phyloP scores from a whole-genome alignment of 2,888 invertebrate species.

The Digitonthophagus gazella region DNA sequence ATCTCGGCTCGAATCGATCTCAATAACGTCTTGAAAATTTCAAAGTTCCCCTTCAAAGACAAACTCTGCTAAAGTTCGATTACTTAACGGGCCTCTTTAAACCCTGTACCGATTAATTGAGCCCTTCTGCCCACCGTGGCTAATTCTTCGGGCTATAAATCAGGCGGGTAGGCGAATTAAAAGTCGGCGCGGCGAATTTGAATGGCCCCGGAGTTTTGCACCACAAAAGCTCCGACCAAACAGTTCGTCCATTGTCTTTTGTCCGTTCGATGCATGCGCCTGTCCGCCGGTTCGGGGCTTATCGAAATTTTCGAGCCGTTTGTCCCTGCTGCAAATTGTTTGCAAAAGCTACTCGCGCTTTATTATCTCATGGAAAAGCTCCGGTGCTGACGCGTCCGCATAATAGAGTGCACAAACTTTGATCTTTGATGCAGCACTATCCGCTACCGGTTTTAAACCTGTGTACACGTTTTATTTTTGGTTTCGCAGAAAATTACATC shows the following conservation, averaged over 20 bases:
- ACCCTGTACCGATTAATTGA: background rate
- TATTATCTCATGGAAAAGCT: background rate
- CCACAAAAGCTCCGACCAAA: slow-evolving; percentile 2
- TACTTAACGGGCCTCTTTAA: background rate
- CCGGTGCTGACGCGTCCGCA: background rate
- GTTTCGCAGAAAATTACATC: too few relatives aligned
- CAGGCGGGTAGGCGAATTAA: background rate
- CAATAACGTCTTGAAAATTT: background rate
- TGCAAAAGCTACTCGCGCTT: background rate
- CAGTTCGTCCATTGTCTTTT: background rate
- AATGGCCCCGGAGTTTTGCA: background rate
- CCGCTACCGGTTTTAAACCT: background rate
- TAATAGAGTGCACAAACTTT: background rate
- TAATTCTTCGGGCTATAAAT: background rate
- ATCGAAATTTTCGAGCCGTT: background rate
- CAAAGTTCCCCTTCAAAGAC: background rate
- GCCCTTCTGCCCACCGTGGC: too few relatives aligned
- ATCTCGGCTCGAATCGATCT: background rate
- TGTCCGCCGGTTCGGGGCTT: background rate
- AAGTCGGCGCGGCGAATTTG: background rate
- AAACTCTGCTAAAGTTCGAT: background rate
- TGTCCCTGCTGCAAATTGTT: background rate
- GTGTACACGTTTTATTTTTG: background rate
- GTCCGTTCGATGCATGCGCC: background rate
- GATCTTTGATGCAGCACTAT: background rate